Conservation (phyloP, 2,888 invertebrate species). For the Sepiola atlantica region DNA sequence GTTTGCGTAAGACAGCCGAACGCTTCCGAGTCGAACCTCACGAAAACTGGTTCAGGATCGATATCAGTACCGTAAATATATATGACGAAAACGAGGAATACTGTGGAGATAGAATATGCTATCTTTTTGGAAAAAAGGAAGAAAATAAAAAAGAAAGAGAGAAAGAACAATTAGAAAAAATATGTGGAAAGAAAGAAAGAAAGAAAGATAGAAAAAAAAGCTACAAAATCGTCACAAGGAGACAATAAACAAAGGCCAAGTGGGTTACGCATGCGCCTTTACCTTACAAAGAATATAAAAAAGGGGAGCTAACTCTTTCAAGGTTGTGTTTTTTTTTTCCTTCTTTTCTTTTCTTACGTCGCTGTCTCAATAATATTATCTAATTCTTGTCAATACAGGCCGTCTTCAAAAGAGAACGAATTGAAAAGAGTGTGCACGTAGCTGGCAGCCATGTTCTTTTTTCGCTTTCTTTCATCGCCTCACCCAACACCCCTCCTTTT, state of each 20-base stretch:
- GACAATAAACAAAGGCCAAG: not conserved
- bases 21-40: no score
- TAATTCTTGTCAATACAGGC: not conserved
- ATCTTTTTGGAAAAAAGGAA: no score
- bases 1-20: no score
- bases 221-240: no score
- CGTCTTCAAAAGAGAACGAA: not conserved
- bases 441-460: constrained; percentile 8
- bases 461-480: not conserved
- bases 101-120: not conserved
- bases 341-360: not conserved
- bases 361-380: not conserved
- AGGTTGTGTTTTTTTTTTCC: not conserved
- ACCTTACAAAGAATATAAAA: not conserved
- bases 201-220: not conserved
- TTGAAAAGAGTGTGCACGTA: not conserved
- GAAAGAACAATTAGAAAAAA: no score
- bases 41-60: no score
- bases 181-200: not conserved
- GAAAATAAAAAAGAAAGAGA: no score
- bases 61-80: no score
- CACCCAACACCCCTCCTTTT: not conserved
- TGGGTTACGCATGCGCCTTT: not conserved
- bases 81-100: not conserved
- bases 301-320: not conserved